phyloP scores from a whole-genome alignment of 1,140 invertebrate species.

The Saxidomus purpurata region DNA sequence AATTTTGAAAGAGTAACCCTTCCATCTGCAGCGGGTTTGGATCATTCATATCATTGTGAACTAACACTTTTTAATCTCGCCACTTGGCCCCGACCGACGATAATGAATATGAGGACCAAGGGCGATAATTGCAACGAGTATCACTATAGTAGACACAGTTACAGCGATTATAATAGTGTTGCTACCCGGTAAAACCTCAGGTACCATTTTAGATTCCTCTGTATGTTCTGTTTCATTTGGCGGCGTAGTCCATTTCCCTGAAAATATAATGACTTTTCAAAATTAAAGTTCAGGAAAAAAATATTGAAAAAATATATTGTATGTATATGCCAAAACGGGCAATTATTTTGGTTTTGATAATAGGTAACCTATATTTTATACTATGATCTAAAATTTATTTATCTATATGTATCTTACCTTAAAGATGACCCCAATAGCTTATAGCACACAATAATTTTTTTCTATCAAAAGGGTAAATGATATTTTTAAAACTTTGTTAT shows the following conservation, averaged over 20 bases:
- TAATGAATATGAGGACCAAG: slow-evolving; percentile 58
- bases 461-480: too few relatives aligned
- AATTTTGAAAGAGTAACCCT: slow-evolving; percentile 63
- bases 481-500: too few relatives aligned
- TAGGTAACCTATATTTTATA: too few relatives aligned
- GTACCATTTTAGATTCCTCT: background rate
- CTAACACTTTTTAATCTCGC: slow-evolving; percentile 63
- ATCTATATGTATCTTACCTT: too few relatives aligned
- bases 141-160: slow-evolving; percentile 59
- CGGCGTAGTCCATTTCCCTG: background rate
- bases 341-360: too few relatives aligned
- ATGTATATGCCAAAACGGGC: too few relatives aligned
- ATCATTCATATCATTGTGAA: slow-evolving; percentile 66
- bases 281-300: too few relatives aligned
- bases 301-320: too few relatives aligned
- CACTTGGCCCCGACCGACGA: slow-evolving; percentile 23
- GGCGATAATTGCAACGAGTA: slow-evolving; percentile 45
- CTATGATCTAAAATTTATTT: too few relatives aligned
- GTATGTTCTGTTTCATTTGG: background rate
- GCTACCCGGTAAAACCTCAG: slow-evolving; percentile 3
- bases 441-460: too few relatives aligned
- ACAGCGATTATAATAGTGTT: slow-evolving; percentile 51
- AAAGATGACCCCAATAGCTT: too few relatives aligned
- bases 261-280: background rate
- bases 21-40: slow-evolving; percentile 45